Conservation (phyloP, 2,113 vertebrate genomes). For the Jaculus jaculus region DNA sequence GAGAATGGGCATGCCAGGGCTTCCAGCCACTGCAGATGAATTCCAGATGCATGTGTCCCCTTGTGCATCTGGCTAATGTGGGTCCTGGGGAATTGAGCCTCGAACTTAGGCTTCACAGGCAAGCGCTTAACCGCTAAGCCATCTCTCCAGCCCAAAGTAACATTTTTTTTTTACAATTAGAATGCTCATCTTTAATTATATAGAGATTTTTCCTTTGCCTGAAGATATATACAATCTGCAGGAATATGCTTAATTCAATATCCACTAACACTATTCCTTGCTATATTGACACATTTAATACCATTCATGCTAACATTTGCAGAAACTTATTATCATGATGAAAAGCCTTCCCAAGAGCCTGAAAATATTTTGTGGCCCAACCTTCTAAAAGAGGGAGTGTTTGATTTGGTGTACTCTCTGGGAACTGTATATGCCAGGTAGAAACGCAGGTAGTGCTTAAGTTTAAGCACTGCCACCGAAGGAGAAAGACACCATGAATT, state of each 20-base stretch:
- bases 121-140: too few species aligned
- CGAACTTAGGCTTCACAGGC: too few species aligned
- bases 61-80: too few species aligned
- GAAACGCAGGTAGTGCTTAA: conserved; percentile 4
- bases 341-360: conserved; percentile 28
- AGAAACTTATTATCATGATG: conserved; percentile 11
- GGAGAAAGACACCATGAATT: conserved; percentile 38
- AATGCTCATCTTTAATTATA: neutral
- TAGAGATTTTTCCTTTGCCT: neutral
- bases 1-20: too few species aligned
- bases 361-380: neutral
- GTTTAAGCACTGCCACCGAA: conserved; percentile 30
- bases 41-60: too few species aligned
- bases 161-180: conserved; percentile 23
- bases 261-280: neutral
- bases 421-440: neutral
- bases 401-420: neutral
- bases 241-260: neutral
- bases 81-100: too few species aligned
- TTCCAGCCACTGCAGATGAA: too few species aligned
- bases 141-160: too few species aligned
- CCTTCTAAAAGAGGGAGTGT: neutral
- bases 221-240: neutral
- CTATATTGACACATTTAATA: neutral
- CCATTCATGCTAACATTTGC: conserved; percentile 19